A percentile compares a stretch with the other conserved stretches of the same genome.
These are phyloP conservation scores for Corydoras sp. DNA, from an alignment of 2,113 vertebrate species.

Conservation along the genomic window DNA sequence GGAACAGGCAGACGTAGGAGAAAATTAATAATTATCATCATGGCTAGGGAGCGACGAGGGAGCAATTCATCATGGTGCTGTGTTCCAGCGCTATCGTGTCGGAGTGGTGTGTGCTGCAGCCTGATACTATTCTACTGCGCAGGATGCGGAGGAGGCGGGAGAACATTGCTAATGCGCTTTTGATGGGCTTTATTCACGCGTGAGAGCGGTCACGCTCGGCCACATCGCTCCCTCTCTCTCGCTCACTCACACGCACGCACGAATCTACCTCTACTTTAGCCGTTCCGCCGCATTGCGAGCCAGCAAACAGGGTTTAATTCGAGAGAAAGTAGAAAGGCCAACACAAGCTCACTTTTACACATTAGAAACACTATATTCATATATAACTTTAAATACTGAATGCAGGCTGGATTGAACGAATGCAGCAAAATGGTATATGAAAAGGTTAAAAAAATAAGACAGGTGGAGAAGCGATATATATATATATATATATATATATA, in stretches of 20 bases:
- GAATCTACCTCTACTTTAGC: background rate
- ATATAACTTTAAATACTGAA: background rate
- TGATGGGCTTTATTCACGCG: constrained; percentile 96
- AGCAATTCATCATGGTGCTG: constrained; percentile 92
- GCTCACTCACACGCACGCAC: constrained; percentile 3
- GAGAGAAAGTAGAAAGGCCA: constrained; percentile 14
- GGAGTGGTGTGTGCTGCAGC: constrained; percentile 78
- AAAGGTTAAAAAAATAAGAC: too few relatives aligned
- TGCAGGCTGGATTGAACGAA: too few relatives aligned
- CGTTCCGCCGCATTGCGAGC: constrained; percentile 41
- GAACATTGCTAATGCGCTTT: constrained; percentile 86
- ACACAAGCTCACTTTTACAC: constrained; percentile 18
- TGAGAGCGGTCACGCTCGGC: constrained; percentile 81
- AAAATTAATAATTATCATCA: constrained; percentile 97
- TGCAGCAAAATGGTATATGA: too few relatives aligned
- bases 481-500: background rate
- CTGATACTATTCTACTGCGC: constrained; percentile 91
- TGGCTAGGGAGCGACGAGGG: constrained; percentile 80
- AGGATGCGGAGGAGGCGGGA: constrained; percentile 62
- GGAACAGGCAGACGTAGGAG: constrained; percentile 52
- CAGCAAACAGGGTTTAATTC: constrained; percentile 32
- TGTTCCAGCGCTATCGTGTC: constrained; percentile 75
- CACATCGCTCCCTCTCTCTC: constrained; percentile 51
- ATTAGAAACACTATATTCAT: background rate
- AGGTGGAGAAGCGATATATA: too few relatives aligned